A percentile compares a stretch with the other conserved stretches of the same genome.
These are phyloP conservation scores for Gonioctena quinquepunctata DNA, from an alignment of 1,140 invertebrate genomes.

Conservation along the genomic window DNA sequence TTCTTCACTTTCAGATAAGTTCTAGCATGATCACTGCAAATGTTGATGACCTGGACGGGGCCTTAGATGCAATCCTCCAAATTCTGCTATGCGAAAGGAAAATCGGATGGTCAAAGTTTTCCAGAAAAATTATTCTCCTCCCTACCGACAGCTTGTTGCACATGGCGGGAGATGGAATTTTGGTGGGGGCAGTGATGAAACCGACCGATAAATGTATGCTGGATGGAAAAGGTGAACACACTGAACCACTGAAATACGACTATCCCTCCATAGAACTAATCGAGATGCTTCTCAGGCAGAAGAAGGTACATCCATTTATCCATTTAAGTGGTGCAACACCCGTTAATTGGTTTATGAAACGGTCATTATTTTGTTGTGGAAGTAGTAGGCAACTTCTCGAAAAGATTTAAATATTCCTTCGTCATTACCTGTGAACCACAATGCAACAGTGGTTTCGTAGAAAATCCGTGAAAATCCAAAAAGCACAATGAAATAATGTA, in stretches of 20 bases:
- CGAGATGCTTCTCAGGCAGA: slow-evolving; percentile 59
- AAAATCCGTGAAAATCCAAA: too few relatives aligned
- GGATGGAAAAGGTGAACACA: slow-evolving; percentile 61
- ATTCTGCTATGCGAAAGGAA: slow-evolving; percentile 52
- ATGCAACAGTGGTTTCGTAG: too few relatives aligned
- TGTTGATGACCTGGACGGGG: slow-evolving; percentile 65
- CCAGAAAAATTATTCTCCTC: slow-evolving; percentile 54
- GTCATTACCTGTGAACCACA: too few relatives aligned
- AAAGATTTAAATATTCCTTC: too few relatives aligned
- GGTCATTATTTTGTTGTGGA: neutral
- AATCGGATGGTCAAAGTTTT: slow-evolving; percentile 53
- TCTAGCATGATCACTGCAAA: slow-evolving; percentile 60
- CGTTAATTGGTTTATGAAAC: neutral
- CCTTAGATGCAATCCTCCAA: slow-evolving; percentile 67
- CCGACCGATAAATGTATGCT: slow-evolving; percentile 62
- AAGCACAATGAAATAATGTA: too few relatives aligned
- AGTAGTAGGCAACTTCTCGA: too few relatives aligned
- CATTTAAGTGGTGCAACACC: neutral
- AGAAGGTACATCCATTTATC: slow-evolving; percentile 55
- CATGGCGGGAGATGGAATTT: slow-evolving; percentile 57
- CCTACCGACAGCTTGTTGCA: slow-evolving; percentile 56
- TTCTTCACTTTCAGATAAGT: slow-evolving; percentile 25
- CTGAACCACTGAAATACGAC: slow-evolving; percentile 60
- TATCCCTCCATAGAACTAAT: slow-evolving; percentile 68
- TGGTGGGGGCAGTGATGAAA: slow-evolving; percentile 41